Evolutionary conservation across 2,888 invertebrate species (phyloP).

Genomic region (Euclidia mi): DNA sequence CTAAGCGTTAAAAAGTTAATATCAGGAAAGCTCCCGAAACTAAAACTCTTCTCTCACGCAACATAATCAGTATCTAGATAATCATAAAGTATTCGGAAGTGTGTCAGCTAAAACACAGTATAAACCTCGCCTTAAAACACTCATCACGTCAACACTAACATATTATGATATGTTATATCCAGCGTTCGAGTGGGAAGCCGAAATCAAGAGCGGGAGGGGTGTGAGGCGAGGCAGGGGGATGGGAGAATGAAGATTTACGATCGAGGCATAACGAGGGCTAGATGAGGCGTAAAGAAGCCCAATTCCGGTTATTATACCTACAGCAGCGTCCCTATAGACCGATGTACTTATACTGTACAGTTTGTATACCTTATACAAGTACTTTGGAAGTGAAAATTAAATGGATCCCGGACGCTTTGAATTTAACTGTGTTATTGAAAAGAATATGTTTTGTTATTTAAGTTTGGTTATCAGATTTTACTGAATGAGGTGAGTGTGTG

Average conservation of each 20-base stretch:
- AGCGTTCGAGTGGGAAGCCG: slow-evolving; percentile 73
- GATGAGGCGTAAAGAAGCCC: slow-evolving; percentile 90
- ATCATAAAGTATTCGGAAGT: slow-evolving; percentile 36
- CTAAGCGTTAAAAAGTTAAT: no score
- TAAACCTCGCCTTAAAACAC: slow-evolving; percentile 56
- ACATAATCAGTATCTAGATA: neutral
- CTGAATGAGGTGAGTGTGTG: no score
- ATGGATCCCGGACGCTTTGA: slow-evolving; percentile 13
- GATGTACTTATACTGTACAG: slow-evolving; percentile 63
- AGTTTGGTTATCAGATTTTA: neutral
- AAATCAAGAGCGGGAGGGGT: slow-evolving; percentile 67
- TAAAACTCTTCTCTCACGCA: neutral
- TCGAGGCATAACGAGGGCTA: slow-evolving; percentile 88
- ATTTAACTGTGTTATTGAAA: slow-evolving; percentile 23
- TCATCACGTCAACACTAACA: slow-evolving; percentile 65
- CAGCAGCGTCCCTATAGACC: slow-evolving; percentile 65
- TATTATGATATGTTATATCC: slow-evolving; percentile 78
- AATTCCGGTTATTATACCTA: slow-evolving; percentile 87
- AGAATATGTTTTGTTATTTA: neutral
- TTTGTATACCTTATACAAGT: slow-evolving; percentile 61
- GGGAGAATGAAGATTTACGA: slow-evolving; percentile 89
- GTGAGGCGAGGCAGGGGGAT: slow-evolving; percentile 46
- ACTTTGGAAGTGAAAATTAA: slow-evolving; percentile 36
- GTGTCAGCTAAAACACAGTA: slow-evolving; percentile 28
- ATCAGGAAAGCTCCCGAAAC: neutral